These are phyloP conservation scores for Drosophila bipectinata DNA, from an alignment of 1,140 invertebrate genomes.

Conservation along the genomic window DNA sequence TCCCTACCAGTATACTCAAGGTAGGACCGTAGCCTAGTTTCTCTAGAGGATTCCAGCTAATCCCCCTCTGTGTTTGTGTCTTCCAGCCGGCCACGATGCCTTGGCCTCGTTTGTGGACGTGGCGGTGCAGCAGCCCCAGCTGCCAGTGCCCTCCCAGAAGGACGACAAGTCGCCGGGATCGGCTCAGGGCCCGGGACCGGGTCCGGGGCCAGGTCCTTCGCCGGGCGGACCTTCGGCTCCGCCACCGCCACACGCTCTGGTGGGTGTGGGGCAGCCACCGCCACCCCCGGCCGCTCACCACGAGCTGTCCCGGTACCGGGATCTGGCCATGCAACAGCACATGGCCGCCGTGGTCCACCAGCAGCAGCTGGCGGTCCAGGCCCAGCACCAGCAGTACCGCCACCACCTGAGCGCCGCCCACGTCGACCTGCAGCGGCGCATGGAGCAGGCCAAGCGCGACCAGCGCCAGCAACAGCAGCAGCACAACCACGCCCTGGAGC, in stretches of 20 bases:
- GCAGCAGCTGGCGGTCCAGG: slow-evolving; percentile 36
- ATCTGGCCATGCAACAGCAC: slow-evolving; percentile 82
- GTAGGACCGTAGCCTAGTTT: slow-evolving; percentile 38
- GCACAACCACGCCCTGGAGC: slow-evolving; percentile 61
- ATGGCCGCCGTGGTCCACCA: slow-evolving; percentile 75
- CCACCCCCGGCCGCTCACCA: slow-evolving; percentile 63
- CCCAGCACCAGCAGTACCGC: slow-evolving; percentile 74
- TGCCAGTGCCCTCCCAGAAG: slow-evolving; percentile 89
- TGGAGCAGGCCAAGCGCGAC: slow-evolving; percentile 70
- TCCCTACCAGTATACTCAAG: slow-evolving; percentile 85
- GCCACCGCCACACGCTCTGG: slow-evolving; percentile 51
- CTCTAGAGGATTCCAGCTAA: neutral
- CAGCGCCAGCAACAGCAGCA: slow-evolving; percentile 55
- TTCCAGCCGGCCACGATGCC: slow-evolving; percentile 89
- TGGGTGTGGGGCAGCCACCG: slow-evolving; percentile 44
- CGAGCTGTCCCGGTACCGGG: slow-evolving; percentile 69
- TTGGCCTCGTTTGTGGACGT: slow-evolving; percentile 94
- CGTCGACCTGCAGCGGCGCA: slow-evolving; percentile 62
- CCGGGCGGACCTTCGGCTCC: slow-evolving; percentile 22
- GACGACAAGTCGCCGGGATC: slow-evolving; percentile 17
- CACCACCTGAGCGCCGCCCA: slow-evolving; percentile 54
- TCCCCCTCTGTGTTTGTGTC: slow-evolving; percentile 17
- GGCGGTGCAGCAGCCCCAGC: slow-evolving; percentile 91
- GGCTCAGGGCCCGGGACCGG: neutral
- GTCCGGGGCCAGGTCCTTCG: slow-evolving; percentile 1